Percentiles rank a stretch among this genome's conserved stretches.
Evolutionary conservation across 2,113 vertebrate genomes (phyloP).

Genomic region (Spilogale gracilis): DNA sequence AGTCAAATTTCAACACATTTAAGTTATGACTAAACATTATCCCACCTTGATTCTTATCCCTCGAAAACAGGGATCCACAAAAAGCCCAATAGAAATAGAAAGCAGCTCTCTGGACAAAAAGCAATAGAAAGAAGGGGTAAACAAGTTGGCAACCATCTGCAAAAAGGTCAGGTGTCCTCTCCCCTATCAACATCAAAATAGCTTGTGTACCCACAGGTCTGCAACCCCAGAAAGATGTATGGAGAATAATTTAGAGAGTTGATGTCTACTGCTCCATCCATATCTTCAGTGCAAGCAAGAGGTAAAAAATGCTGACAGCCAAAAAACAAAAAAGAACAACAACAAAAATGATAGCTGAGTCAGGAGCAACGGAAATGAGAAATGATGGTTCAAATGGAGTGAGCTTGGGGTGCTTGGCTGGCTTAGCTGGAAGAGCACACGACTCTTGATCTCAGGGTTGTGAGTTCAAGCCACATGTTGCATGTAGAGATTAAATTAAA

Average conservation of each 20-base stretch:
- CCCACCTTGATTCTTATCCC: background rate
- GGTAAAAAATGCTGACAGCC: background rate
- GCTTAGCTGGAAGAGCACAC: background rate
- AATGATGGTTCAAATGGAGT: background rate
- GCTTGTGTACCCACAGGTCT: background rate
- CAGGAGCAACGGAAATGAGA: background rate
- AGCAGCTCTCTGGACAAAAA: background rate
- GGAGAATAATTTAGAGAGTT: background rate
- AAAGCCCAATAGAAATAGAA: background rate
- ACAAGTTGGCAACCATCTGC: background rate
- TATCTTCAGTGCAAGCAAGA: background rate
- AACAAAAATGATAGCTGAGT: background rate
- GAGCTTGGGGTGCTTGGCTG: background rate
- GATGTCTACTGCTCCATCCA: background rate
- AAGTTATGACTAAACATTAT: conserved; percentile 39
- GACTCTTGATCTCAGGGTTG: background rate
- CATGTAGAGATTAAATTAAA: background rate
- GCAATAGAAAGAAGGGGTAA: background rate
- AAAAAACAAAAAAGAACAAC: background rate
- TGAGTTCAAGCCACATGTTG: background rate
- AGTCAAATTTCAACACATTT: conserved; percentile 55
- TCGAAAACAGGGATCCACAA: background rate
- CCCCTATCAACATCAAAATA: background rate
- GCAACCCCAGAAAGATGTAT: background rate
- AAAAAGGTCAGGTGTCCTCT: background rate